phyloP scores from a whole-genome alignment of 2,113 vertebrate species.

The Paedocypris sp. region DNA sequence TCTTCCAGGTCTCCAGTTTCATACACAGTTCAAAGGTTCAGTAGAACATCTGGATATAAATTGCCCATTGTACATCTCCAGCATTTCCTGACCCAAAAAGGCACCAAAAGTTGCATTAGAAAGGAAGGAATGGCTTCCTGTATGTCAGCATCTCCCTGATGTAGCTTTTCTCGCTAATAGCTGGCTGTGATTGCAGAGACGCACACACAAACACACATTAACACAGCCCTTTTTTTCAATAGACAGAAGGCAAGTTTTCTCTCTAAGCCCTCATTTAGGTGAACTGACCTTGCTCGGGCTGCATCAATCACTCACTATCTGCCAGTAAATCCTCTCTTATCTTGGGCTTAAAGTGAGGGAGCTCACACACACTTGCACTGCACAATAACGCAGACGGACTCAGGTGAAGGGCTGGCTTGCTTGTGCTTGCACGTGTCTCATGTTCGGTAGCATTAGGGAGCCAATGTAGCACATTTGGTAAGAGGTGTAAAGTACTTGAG shows the following conservation, averaged over 20 bases:
- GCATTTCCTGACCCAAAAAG: too few species aligned
- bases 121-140: too few species aligned
- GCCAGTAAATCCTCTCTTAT: conserved; percentile 46
- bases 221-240: background rate
- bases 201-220: background rate
- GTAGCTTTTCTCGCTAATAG: background rate
- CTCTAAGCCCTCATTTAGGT: conserved; percentile 44
- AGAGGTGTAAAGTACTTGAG: too few species aligned
- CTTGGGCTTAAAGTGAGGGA: conserved; percentile 44
- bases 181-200: background rate
- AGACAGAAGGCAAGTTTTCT: conserved; percentile 30
- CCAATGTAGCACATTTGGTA: too few species aligned
- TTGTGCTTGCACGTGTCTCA: background rate
- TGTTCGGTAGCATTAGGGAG: background rate
- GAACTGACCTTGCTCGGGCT: conserved; percentile 46
- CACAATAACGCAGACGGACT: background rate
- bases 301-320: conserved; percentile 48
- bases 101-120: too few species aligned
- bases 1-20: too few species aligned
- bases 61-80: too few species aligned
- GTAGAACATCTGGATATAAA: too few species aligned
- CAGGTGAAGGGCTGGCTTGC: background rate
- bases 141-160: too few species aligned
- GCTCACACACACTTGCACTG: conserved; percentile 28
- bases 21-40: too few species aligned